Evolutionary conservation across 53 echinoderm and acorn worm species (phyloP), one percentile per base, ranked within the genome.

Genomic region (Paracentrotus lividus): DNA sequence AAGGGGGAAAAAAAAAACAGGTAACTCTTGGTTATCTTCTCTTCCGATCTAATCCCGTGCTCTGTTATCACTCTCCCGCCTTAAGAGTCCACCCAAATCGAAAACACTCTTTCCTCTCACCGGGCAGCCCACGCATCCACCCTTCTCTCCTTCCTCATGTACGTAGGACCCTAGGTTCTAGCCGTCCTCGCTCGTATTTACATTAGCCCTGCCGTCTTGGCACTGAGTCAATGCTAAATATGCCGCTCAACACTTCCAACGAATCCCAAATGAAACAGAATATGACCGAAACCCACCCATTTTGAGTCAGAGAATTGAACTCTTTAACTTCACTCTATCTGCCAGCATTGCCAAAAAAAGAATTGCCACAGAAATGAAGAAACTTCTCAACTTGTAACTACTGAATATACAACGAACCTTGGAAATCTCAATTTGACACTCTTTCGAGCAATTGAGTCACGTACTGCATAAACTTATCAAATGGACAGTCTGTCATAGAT

Each of bases 41-140:
- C 44, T 89, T 89, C 89, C 89, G 60, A 89, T 89, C 89, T 43
- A 23, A 60, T 56, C 34, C n/a, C 34, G 14, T 44, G 33, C 89
- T 60, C 59, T n/a, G 64, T 89, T 89, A 89, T 65, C 89, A 60
- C 89, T 58, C 86, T 58, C 36, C 42, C 40, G 89, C 89, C 64
- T 89, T 58, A 8, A 18, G 89, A 59, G 24, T 89, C 43, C 89
- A 43, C 89, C 89, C 89, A 58, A 89, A 89, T 89, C 89, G 65
- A 64, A 64, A 89, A 89, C 89, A 65, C 64, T 89, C 61, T 58
- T 88, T 56, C 60, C 60, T 64, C 61, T 58, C 57, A 3, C 23
- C 44, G n/a, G n/a, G 64, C 64, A 89, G 40, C 89, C 89, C 59
- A 89, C 89, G 61, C 65, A 86, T 60, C 61, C 89, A 44, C 23